These are phyloP conservation scores for Tachina grossa DNA, from an alignment of 2,888 invertebrate genomes.

Conservation along the genomic window DNA sequence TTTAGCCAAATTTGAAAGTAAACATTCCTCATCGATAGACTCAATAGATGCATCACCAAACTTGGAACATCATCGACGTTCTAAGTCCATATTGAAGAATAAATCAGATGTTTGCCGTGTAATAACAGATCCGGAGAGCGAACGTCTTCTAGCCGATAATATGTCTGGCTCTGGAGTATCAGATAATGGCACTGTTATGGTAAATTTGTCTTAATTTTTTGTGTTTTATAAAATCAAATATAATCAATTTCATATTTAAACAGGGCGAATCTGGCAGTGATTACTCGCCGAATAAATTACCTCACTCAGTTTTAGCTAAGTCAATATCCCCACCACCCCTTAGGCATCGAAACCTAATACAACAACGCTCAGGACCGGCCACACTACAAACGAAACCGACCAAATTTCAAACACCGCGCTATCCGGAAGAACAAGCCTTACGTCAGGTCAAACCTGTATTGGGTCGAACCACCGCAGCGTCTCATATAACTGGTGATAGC, in stretches of 20 bases:
- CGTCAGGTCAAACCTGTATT: constrained; percentile 80
- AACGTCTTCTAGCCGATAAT: constrained; percentile 88
- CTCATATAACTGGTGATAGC: constrained; percentile 75
- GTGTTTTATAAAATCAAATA: not conserved
- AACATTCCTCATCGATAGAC: constrained; percentile 87
- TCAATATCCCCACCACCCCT: constrained; percentile 83
- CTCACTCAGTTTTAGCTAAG: constrained; percentile 83
- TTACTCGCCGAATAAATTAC: constrained; percentile 85
- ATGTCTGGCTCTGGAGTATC: constrained; percentile 85
- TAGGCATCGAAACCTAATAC: constrained; percentile 82
- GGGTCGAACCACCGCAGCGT: constrained; percentile 76
- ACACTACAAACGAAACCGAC: constrained; percentile 81
- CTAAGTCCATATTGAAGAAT: constrained; percentile 89
- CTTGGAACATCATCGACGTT: constrained; percentile 86
- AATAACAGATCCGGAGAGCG: constrained; percentile 88
- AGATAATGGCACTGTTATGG: constrained; percentile 84
- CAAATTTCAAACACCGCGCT: constrained; percentile 82
- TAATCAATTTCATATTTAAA: not conserved
- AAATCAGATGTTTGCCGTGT: constrained; percentile 87
- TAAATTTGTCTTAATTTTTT: constrained; percentile 59
- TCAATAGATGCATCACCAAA: constrained; percentile 88
- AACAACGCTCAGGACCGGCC: constrained; percentile 83
- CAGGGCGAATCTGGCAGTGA: constrained; percentile 88
- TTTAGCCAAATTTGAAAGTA: constrained; percentile 84
- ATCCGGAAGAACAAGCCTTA: constrained; percentile 82